phyloP scores from a whole-genome alignment of 2,888 invertebrate genomes.

The Perizoma affinitatum region DNA sequence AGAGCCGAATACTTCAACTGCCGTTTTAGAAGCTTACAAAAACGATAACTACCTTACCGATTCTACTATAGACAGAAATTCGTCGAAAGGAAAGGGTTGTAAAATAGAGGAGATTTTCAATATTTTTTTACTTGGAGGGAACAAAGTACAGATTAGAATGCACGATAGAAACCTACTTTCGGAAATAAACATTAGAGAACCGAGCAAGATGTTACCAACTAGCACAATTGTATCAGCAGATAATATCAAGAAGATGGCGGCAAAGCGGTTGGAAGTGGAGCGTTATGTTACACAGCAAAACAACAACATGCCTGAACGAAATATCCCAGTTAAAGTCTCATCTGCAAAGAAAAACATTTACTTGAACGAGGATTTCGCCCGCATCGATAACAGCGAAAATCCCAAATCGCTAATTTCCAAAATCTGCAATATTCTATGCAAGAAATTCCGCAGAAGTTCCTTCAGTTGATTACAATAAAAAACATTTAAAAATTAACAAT shows the following conservation, averaged over 20 bases:
- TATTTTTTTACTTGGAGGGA: constrained; percentile 54
- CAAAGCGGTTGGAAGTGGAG: constrained; percentile 59
- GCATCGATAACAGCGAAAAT: constrained; percentile 42
- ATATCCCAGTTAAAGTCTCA: constrained; percentile 69
- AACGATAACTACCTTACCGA: constrained; percentile 63
- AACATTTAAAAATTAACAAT: constrained; percentile 47
- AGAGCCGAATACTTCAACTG: constrained; percentile 16
- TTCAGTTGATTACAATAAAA: constrained; percentile 38
- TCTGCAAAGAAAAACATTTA: constrained; percentile 68
- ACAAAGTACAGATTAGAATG: constrained; percentile 60
- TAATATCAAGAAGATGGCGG: constrained; percentile 58
- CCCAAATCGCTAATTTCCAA: constrained; percentile 63
- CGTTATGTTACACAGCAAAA: constrained; percentile 46
- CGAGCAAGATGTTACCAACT: constrained; percentile 32
- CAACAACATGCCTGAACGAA: constrained; percentile 49
- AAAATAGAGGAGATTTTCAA: constrained; percentile 57
- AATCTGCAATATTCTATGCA: constrained; percentile 69
- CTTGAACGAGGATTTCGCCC: constrained; percentile 58
- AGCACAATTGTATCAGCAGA: constrained; percentile 63
- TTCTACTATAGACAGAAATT: constrained; percentile 52
- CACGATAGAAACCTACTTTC: constrained; percentile 61
- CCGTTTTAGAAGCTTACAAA: constrained; percentile 57
- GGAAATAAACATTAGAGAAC: constrained; percentile 64
- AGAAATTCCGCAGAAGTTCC: constrained; percentile 60
- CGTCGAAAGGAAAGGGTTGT: constrained; percentile 34